Conservation (phyloP, 2,888 invertebrate genomes). For the Timema podura region DNA sequence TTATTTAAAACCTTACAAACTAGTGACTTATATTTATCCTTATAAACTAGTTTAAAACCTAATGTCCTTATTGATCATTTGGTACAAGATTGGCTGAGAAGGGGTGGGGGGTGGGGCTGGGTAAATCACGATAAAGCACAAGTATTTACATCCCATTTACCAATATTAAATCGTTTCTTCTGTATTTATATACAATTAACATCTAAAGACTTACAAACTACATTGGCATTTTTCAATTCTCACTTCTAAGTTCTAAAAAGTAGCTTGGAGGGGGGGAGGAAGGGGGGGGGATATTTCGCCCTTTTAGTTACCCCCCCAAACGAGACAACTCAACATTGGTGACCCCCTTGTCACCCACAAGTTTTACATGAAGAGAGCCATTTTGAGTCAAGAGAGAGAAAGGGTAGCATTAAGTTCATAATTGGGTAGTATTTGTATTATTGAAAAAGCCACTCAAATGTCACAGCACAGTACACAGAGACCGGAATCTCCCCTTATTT, state of each 20-base stretch:
- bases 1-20: conserved; percentile 33
- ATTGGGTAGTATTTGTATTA: conserved; percentile 41
- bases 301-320: too few relatives aligned
- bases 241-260: conserved; percentile 2
- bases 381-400: conserved; percentile 13
- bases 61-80: conserved; percentile 34
- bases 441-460: conserved; percentile 51
- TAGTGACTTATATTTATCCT: conserved; percentile 36
- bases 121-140: conserved; percentile 34
- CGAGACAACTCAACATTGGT: too few relatives aligned
- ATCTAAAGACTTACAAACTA: conserved; percentile 26
- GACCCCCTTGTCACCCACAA: too few relatives aligned
- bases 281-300: too few relatives aligned
- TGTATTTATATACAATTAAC: too few relatives aligned
- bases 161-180: conserved; percentile 23
- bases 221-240: conserved; percentile 30
- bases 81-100: conserved; percentile 36
- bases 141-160: conserved; percentile 31
- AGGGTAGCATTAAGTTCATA: conserved; percentile 18
- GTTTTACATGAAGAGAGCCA: conserved; percentile 19
- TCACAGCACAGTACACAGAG: conserved; percentile 42
- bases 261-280: not conserved
- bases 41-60: conserved; percentile 31
- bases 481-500: not conserved
- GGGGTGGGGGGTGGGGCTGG: not conserved